Evolutionary conservation across 2,113 vertebrate genomes (phyloP).

Genomic region (Osmerus mordax): DNA sequence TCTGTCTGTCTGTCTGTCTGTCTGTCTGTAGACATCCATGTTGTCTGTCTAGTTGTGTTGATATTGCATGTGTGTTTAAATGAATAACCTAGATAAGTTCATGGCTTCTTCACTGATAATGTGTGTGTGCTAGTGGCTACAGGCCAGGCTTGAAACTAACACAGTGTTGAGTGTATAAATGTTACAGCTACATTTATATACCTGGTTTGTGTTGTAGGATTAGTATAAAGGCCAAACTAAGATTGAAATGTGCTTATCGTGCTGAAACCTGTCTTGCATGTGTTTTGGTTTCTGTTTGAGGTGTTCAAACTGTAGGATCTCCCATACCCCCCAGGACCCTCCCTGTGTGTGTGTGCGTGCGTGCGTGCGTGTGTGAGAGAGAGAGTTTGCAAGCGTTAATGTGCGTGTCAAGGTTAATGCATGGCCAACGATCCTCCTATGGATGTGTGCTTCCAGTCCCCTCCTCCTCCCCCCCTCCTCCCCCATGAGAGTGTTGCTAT

Average conservation of each 20-base stretch:
- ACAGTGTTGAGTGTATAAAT: not conserved
- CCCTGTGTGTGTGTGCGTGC: conserved; percentile 19
- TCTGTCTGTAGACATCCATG: conserved; percentile 1
- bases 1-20: conserved; percentile 19
- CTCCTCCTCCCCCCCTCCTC: no score
- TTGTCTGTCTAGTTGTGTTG: conserved; percentile 26
- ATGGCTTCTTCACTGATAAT: not conserved
- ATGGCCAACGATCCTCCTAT: conserved; percentile 18
- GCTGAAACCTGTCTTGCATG: not conserved
- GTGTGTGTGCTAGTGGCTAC: not conserved
- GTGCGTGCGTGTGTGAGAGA: conserved; percentile 9
- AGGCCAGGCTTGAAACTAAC: not conserved
- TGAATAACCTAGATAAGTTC: not conserved
- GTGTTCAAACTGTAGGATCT: no score
- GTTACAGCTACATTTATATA: not conserved
- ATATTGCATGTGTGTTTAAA: conserved; percentile 30
- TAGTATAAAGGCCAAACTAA: not conserved
- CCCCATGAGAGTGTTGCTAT: no score
- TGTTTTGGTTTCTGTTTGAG: no score
- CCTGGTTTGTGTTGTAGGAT: not conserved
- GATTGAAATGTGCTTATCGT: not conserved
- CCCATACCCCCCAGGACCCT: not conserved
- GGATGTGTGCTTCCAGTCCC: not conserved
- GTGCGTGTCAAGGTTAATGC: conserved; percentile 32
- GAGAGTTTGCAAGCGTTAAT: not conserved